A percentile compares a stretch with the other conserved stretches of the same genome.
Evolutionary conservation across 2,113 vertebrate genomes (phyloP).

Genomic region (Atractosteus spatula): DNA sequence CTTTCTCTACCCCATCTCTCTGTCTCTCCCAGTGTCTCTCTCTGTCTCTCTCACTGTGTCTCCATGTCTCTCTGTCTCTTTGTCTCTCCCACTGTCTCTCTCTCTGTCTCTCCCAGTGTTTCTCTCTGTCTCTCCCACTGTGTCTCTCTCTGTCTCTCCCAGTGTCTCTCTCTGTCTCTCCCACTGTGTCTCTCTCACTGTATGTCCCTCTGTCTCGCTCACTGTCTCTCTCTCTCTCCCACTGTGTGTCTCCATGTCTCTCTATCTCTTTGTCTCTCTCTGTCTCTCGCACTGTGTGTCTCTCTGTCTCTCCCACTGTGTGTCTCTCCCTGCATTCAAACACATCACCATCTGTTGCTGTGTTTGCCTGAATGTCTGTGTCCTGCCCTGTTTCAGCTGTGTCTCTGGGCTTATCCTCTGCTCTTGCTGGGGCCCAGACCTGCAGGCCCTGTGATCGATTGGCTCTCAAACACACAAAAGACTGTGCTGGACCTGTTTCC

Average conservation of each 20-base stretch:
- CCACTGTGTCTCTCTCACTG: conserved; percentile 11
- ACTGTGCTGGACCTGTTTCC: too few species aligned
- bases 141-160: conserved; percentile 2
- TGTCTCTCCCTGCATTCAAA: conserved; percentile 28
- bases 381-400: too few species aligned
- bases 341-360: conserved; percentile 6
- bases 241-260: not conserved
- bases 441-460: too few species aligned
- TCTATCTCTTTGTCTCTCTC: not conserved
- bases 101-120: conserved; percentile 13
- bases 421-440: too few species aligned
- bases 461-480: too few species aligned
- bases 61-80: not conserved
- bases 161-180: conserved; percentile 10
- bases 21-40: conserved; percentile 39
- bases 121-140: not conserved
- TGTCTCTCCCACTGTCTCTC: not conserved
- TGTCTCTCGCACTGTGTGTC: not conserved
- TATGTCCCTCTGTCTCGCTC: conserved; percentile 22
- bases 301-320: conserved; percentile 9
- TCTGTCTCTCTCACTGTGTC: not conserved
- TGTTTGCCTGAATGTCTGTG: not conserved
- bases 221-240: conserved; percentile 29
- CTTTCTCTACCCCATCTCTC: not conserved
- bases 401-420: too few species aligned